Conservation (phyloP, 1,140 invertebrate genomes). For the Bombus confusus region DNA sequence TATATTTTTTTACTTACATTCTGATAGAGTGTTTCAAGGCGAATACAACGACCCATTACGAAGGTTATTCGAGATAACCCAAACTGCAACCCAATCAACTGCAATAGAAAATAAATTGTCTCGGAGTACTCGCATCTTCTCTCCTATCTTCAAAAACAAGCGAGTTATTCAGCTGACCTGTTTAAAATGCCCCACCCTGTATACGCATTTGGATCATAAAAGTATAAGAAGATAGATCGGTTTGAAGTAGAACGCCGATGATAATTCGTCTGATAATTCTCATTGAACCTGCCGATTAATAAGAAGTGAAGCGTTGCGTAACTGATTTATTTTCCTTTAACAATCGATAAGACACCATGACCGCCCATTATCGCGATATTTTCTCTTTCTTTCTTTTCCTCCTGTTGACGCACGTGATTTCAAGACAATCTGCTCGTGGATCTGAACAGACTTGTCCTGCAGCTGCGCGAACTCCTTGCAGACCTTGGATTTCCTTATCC, state of each 20-base stretch:
- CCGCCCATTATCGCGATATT: conserved; percentile 31
- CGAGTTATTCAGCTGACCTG: too few relatives aligned
- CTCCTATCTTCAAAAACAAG: too few relatives aligned
- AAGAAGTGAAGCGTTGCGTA: conserved; percentile 45
- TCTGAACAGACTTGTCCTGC: conserved; percentile 42
- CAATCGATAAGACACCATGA: conserved; percentile 44
- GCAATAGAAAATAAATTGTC: too few relatives aligned
- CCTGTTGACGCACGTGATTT: conserved; percentile 43
- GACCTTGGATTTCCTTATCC: conserved; percentile 58
- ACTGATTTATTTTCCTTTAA: conserved; percentile 37
- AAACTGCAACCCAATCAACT: too few relatives aligned
- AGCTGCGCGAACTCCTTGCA: conserved; percentile 41
- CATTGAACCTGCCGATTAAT: background rate
- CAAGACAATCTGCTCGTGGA: conserved; percentile 41
- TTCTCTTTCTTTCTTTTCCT: conserved; percentile 52
- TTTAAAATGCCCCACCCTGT: too few relatives aligned
- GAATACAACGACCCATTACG: too few relatives aligned
- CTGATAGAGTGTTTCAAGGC: too few relatives aligned
- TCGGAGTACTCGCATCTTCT: too few relatives aligned
- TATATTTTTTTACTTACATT: too few relatives aligned
- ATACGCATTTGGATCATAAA: too few relatives aligned
- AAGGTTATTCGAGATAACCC: too few relatives aligned
- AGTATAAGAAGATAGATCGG: background rate
- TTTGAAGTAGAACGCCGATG: background rate
- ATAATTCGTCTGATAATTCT: background rate